Percentiles rank a stretch among this genome's conserved stretches.
Evolutionary conservation across 64 coral and sea anemone genomes (phyloP).

Genomic region (Montipora efflorescens): DNA sequence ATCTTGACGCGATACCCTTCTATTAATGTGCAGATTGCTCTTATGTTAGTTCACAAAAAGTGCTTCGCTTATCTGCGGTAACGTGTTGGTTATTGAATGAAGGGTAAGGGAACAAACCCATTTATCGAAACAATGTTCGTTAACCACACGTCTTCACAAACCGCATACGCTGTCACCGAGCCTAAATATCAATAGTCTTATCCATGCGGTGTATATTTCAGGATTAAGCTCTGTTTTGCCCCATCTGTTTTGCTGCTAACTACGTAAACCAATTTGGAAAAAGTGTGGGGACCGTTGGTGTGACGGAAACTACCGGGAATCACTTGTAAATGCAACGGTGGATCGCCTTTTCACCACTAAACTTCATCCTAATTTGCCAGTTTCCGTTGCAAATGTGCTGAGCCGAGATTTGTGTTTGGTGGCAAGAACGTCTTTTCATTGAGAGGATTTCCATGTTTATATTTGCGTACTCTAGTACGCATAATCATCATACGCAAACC

Average conservation of each 20-base stretch:
- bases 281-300: constrained; percentile 58
- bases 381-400: constrained; percentile 87
- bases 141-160: constrained; percentile 63
- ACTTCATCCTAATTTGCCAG: constrained; percentile 79
- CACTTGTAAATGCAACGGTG: constrained; percentile 47
- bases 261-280: constrained; percentile 78
- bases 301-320: constrained; percentile 54
- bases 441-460: constrained; percentile 40
- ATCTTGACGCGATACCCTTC: neutral
- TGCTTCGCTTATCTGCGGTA: constrained; percentile 2
- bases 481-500: constrained; percentile 46
- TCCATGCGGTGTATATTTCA: constrained; percentile 86
- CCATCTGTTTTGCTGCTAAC: constrained; percentile 72
- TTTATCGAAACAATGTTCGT: constrained; percentile 61
- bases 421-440: constrained; percentile 17
- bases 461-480: neutral
- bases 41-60: neutral
- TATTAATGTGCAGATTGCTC: constrained; percentile 5
- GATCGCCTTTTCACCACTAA: constrained; percentile 63
- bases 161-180: constrained; percentile 46
- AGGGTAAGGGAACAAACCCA: constrained; percentile 34
- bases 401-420: constrained; percentile 23
- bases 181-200: constrained; percentile 73
- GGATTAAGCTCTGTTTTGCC: constrained; percentile 75
- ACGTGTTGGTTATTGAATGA: constrained; percentile 36